Evolutionary conservation across 2,888 invertebrate species (phyloP).

Genomic region (Auanema freiburgensis): DNA sequence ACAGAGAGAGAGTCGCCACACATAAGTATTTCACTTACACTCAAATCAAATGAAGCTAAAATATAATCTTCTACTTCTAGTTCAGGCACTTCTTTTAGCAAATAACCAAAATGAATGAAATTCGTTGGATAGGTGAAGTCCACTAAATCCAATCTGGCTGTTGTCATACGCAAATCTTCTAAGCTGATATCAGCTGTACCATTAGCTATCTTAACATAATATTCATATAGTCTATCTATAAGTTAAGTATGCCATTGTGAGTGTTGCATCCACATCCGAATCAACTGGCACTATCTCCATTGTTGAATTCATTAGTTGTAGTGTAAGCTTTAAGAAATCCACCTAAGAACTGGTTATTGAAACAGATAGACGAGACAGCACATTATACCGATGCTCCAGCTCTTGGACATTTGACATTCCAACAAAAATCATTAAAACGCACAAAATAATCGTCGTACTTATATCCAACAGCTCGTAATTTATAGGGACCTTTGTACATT

Average conservation of each 20-base stretch:
- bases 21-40: constrained; percentile 14
- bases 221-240: not conserved
- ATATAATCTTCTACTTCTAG: constrained; percentile 38
- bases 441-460: constrained; percentile 29
- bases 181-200: constrained; percentile 32
- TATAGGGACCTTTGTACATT: constrained; percentile 9
- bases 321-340: constrained; percentile 31
- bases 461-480: constrained; percentile 33
- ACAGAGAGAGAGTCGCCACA: not conserved
- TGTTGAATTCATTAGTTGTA: constrained; percentile 36
- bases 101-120: constrained; percentile 37
- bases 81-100: constrained; percentile 33
- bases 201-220: constrained; percentile 20
- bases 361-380: not conserved
- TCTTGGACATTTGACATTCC: constrained; percentile 33
- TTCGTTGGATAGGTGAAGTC: constrained; percentile 36
- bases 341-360: constrained; percentile 11
- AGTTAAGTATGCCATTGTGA: constrained; percentile 27
- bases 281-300: constrained; percentile 35
- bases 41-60: constrained; percentile 25
- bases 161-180: constrained; percentile 30
- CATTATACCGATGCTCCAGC: constrained; percentile 29
- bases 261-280: constrained; percentile 26
- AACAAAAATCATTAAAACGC: constrained; percentile 26
- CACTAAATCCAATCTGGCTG: constrained; percentile 31